Evolutionary conservation across 2,888 invertebrate genomes (phyloP).

Genomic region (Thumatha senex): DNA sequence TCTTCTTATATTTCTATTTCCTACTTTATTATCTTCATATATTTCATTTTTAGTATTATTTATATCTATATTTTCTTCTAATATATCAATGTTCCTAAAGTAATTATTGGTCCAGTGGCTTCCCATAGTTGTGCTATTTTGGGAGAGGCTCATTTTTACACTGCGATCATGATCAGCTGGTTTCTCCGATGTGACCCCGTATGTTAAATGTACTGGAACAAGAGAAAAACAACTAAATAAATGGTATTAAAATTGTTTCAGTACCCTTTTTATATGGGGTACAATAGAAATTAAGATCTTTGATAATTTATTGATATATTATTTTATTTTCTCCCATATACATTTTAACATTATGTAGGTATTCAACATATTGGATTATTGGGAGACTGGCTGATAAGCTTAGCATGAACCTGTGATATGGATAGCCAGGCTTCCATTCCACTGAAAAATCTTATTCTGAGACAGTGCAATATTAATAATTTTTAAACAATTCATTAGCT

Average conservation of each 20-base stretch:
- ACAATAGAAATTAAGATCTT: too few species aligned
- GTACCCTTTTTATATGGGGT: too few species aligned
- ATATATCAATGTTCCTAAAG: constrained; percentile 18
- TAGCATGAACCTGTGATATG: too few species aligned
- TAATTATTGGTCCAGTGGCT: constrained; percentile 40
- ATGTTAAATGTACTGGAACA: constrained; percentile 68
- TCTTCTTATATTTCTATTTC: constrained; percentile 14
- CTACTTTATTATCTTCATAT: constrained; percentile 18
- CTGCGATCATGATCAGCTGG: constrained; percentile 62
- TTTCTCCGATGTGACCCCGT: constrained; percentile 51
- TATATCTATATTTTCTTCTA: constrained; percentile 15
- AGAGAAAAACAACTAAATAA: constrained; percentile 19
- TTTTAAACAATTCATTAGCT: too few species aligned
- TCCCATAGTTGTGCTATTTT: constrained; percentile 25
- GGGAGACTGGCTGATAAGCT: too few species aligned
- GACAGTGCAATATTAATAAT: too few species aligned
- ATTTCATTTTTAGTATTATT: constrained; percentile 10
- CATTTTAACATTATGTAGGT: too few species aligned
- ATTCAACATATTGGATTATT: too few species aligned
- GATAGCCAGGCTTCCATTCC: too few species aligned
- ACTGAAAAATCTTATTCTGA: too few species aligned
- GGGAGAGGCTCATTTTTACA: constrained; percentile 23
- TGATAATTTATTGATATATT: too few species aligned
- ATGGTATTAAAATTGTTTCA: background rate
- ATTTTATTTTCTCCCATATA: too few species aligned